Evolutionary conservation across 2,797 vertebrate genomes (phyloP), one percentile per base, ranked within the genome.

Genomic region (Hyperoplus lanceolatus): DNA sequence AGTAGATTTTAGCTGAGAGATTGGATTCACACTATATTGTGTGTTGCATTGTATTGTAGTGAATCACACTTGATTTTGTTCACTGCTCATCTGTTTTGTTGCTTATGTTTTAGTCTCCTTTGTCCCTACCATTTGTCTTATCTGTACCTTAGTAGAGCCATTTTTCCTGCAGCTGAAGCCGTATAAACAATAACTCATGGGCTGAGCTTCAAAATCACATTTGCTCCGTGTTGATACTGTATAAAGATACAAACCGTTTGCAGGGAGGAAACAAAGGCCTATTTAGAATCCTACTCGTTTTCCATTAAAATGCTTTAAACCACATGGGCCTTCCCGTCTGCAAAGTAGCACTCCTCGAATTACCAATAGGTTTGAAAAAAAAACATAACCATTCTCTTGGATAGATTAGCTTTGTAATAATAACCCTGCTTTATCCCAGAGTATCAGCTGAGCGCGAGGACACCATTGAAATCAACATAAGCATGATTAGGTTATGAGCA

Each of bases 381-480:
- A 90, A 89, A 70, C 69, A 84, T 92, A 93, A 88, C 87, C 81
- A 93, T 93, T 87, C 86, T 88, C 74, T 77, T 71, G 76, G 84
- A 93, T 93, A 94, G 93, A 92, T 95, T 94, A 94, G 87, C 89
- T 91, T 91, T 93, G 93, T 95, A 95, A 95, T 94, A 95, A 94
- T 29, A 29, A 38, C 93, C 89, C 90, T 68, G 84, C 75, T 87
- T 86, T 87, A 89, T 95, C 92, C 94, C 93, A 82, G 87, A 94
- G 93, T 95, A 94, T 94, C 93, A 93, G 95, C 95, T 65, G 86
- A 93, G 91, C 70, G 61, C 92, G 89, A 92, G 96, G 95, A 96
- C 95, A 94, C 95, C 93, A 93, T 90, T 90, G 92, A 96, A 94
- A 96, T 96, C 93, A 95, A 92, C 94, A 87, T 89, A 89, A 88